Base-by-base conservation (phyloP, 2,888 invertebrate genomes). In the Tryphoninae sp. region DNA sequence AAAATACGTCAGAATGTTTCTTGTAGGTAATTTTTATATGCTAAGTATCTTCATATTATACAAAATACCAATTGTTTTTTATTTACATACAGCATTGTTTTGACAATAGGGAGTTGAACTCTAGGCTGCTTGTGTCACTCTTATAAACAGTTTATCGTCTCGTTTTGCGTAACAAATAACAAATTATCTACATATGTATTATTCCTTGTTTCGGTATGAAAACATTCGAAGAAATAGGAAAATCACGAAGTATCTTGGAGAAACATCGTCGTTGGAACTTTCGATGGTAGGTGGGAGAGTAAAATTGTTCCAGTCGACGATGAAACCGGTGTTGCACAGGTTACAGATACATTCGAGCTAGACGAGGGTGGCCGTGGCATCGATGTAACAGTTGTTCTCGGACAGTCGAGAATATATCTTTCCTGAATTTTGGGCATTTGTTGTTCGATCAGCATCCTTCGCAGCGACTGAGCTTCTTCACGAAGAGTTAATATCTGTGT, bases 401-500 rank as follows among this genome's bases (percentile, higher is more conserved):
- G 77, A 65, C 76, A 74, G 69, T 82, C 82, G 45, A 82, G 73
- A 13, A 69, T 58, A 65, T 77, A 80, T 65, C 79, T 72, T 16
- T 69, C 77, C 16, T 79, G 59, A n/a, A 82, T 65, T 77, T 76
- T 82, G 19, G 82, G 82, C 82, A 82, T 82, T 67, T 89, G 88
- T 51, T 90, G 90, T 81, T 89, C 89, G 40, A 96, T 93, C 6
- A 96, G 92, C 86, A 96, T 92, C 68, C 95, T 95, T 19, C 96
- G 92, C 13, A 97, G 92, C 0, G 96, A 94, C 2, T 96, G 93
- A 0, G 96, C 94, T 89, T 98, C 97, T 90, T 97, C 97, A 1
- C 97, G 93, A 1, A 98, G 91, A 0, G 97, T 96, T 0, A 96
- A 92, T 0, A 97, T 93, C 92, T 97, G 97, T 0, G 97, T 97